Evolutionary conservation across 1,140 invertebrate genomes (phyloP), one percentile per base, ranked within the genome.

Genomic region (Acromyrmex echinatior): DNA sequence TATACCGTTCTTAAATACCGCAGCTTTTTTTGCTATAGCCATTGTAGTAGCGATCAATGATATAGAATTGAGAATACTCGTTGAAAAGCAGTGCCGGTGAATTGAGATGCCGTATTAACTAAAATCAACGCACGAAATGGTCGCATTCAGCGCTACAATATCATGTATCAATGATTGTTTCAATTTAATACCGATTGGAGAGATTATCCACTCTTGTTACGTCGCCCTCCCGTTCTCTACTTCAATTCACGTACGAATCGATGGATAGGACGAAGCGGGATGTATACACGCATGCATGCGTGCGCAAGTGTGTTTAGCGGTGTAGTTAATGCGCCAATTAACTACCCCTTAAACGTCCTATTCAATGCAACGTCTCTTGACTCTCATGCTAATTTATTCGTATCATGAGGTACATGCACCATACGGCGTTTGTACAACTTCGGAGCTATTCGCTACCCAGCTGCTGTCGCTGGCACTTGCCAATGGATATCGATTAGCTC

Each of bases 251-350:
- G 4, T 9, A 21, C 12, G 45, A 49, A 62, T 49, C 16, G 35
- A 49, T 21, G 51, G 2, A 45, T 58, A 60, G 35, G 6, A 28
- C n/a, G 53, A 65, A 76, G 21, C 3, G 21, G 53, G 49, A 35
- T 35, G 63, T 25, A 12, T n/a, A 28, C 31, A 25, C 4, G 78
- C 62, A n/a, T 14, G 53, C 18, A 49, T 35, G 53, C 60, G 39
- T 25, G 31, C 51, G n/a, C n/a, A 35, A 45, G 25, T 56, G 39
- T n/a, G 39, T 31, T 12, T 60, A 66, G 56, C 65, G 49, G 65
- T 45, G 71, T 68, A 89, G 77, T 89, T 92, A 90, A 88, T 87
- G 56, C 86, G 82, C 78, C 89, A 92, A 91, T 92, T 92, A 91
- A 89, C 84, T 91, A 68, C 62, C 73, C 71, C 68, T 92, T 84